Conservation (phyloP, 2,113 vertebrate species). For the Paedocypris sp. region DNA sequence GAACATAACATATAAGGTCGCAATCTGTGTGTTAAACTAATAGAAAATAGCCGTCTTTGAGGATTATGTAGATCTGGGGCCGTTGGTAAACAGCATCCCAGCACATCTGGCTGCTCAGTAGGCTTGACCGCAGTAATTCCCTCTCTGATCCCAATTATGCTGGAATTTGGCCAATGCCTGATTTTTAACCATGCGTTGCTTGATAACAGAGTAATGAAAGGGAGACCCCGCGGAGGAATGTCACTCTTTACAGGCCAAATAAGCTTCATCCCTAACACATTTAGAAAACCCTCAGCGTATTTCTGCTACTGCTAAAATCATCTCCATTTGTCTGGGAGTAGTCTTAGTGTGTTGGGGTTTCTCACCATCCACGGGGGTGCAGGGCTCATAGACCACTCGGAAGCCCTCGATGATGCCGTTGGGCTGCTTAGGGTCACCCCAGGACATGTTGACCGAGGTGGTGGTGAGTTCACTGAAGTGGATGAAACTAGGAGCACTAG, state of each 20-base stretch:
- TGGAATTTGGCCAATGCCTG: conserved; percentile 42
- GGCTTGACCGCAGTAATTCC: conserved; percentile 34
- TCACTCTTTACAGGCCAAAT: conserved; percentile 34
- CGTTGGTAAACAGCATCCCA: conserved; percentile 5
- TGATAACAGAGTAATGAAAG: conserved; percentile 27
- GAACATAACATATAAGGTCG: background rate
- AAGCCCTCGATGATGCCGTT: conserved; percentile 92
- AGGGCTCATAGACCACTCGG: conserved; percentile 87
- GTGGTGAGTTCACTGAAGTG: conserved; percentile 94
- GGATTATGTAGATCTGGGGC: background rate
- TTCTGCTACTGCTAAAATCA: conserved; percentile 36
- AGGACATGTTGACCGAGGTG: conserved; percentile 95
- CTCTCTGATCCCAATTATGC: conserved; percentile 55
- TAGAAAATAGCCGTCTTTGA: background rate
- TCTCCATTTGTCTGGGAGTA: conserved; percentile 32
- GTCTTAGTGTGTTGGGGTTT: conserved; percentile 17
- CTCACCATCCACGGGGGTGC: conserved; percentile 90
- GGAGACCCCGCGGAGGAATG: conserved; percentile 25
- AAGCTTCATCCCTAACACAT: conserved; percentile 46
- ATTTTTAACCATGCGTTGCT: conserved; percentile 40
- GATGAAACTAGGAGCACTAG: conserved; percentile 76
- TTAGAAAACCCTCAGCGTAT: conserved; percentile 40
- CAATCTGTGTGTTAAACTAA: background rate
- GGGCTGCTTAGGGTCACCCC: conserved; percentile 82
- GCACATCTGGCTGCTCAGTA: conserved; percentile 17